A percentile compares a stretch with the other conserved stretches of the same genome.
phyloP scores from a whole-genome alignment of 2,888 invertebrate genomes.

The Ecliptopera silaceata region DNA sequence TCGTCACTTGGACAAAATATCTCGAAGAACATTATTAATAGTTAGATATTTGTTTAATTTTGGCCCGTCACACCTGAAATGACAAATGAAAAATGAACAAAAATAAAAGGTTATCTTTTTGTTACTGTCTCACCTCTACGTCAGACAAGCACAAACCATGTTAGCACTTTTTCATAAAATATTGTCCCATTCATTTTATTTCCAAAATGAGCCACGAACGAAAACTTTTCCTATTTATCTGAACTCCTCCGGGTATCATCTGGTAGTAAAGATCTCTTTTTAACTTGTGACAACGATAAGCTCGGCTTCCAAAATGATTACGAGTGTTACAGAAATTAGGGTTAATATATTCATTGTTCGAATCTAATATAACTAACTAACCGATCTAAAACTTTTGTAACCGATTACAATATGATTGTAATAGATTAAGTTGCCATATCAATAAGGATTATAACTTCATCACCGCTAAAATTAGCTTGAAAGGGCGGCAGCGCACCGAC shows the following conservation, averaged over 20 bases:
- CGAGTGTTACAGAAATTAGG: background rate
- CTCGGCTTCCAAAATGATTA: background rate
- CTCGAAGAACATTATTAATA: background rate
- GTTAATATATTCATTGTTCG: background rate
- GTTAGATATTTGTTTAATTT: background rate
- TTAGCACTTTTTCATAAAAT: background rate
- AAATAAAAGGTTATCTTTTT: background rate
- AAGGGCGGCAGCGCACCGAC: too few relatives aligned
- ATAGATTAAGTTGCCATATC: too few relatives aligned
- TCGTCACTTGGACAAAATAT: background rate
- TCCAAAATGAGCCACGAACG: background rate
- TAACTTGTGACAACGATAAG: constrained; percentile 9
- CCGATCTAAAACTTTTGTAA: too few relatives aligned
- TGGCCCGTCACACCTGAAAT: background rate
- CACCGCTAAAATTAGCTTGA: too few relatives aligned
- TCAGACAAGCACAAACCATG: background rate
- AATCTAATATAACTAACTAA: too few relatives aligned
- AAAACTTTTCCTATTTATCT: constrained; percentile 5
- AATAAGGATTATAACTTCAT: too few relatives aligned
- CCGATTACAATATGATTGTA: too few relatives aligned
- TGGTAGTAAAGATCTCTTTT: constrained; percentile 4
- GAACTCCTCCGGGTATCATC: constrained; percentile 5
- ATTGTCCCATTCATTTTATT: constrained; percentile 4
- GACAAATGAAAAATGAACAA: too few relatives aligned
- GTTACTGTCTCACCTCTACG: background rate